These are phyloP conservation scores for Leucoraja erinaceus DNA, from an alignment of 2,113 vertebrate genomes.

Conservation along the genomic window DNA sequence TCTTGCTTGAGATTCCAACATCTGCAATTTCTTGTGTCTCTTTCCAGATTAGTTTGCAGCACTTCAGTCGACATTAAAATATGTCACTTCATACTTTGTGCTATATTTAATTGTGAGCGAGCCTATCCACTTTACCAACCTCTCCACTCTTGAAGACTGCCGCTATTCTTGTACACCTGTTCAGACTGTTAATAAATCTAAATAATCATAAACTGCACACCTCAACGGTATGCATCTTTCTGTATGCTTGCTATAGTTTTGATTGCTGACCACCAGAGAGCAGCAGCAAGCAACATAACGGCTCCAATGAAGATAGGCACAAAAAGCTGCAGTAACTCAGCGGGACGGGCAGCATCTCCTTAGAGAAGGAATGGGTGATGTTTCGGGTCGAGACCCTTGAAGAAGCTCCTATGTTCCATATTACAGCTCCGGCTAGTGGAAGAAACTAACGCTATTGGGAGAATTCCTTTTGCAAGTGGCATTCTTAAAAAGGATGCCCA, in stretches of 20 bases:
- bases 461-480: neutral
- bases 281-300: neutral
- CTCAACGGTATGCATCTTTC: neutral
- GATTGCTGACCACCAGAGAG: conserved; percentile 7
- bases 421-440: neutral
- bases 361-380: no score
- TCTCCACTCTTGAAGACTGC: neutral
- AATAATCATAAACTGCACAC: neutral
- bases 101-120: neutral
- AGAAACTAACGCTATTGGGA: neutral
- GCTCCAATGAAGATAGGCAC: neutral
- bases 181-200: no score
- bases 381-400: no score
- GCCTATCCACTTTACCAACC: neutral
- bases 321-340: no score
- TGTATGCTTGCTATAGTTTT: neutral
- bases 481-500: neutral
- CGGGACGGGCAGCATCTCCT: no score
- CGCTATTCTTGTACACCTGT: no score
- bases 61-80: neutral
- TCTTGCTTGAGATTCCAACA: no score
- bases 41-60: neutral
- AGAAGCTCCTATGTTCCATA: no score
- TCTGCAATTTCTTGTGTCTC: no score
- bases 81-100: neutral